These are phyloP conservation scores for Cataglyphis albicans DNA, from an alignment of 2,888 invertebrate species.

Conservation along the genomic window DNA sequence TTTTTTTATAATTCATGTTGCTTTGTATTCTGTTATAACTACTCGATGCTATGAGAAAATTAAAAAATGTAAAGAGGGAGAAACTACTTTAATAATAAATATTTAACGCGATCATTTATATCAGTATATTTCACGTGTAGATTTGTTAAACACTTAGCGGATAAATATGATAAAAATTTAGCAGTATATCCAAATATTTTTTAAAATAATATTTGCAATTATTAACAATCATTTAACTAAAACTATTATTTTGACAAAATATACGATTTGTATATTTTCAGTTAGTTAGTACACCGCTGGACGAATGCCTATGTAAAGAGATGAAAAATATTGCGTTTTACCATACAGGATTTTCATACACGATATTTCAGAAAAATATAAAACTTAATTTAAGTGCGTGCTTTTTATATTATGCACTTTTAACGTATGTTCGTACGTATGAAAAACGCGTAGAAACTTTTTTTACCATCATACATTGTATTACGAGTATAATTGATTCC, in stretches of 20 bases:
- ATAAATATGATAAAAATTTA: not conserved
- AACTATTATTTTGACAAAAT: constrained; percentile 24
- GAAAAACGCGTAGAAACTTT: constrained; percentile 35
- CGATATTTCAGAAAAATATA: constrained; percentile 34
- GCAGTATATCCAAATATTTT: not conserved
- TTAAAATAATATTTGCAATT: not conserved
- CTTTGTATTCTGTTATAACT: not conserved
- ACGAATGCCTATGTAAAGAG: constrained; percentile 1
- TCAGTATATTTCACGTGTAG: not conserved
- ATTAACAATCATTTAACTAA: not conserved
- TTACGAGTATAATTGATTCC: constrained; percentile 48
- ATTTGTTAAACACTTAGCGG: not conserved
- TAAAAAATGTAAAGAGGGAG: not conserved
- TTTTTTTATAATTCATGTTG: not conserved
- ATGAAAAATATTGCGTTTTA: constrained; percentile 28
- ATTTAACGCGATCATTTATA: not conserved
- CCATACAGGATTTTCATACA: constrained; percentile 24
- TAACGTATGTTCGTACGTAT: constrained; percentile 12
- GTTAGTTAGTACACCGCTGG: not conserved
- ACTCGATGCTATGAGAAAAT: not conserved
- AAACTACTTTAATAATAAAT: not conserved
- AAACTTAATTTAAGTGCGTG: constrained; percentile 48
- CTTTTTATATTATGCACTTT: constrained; percentile 48
- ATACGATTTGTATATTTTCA: not conserved
- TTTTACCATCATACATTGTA: constrained; percentile 44